A percentile compares a stretch with the other conserved stretches of the same genome.
These are phyloP conservation scores for Pardosa pseudoannulata DNA, from an alignment of 2,888 invertebrate species.

Conservation along the genomic window DNA sequence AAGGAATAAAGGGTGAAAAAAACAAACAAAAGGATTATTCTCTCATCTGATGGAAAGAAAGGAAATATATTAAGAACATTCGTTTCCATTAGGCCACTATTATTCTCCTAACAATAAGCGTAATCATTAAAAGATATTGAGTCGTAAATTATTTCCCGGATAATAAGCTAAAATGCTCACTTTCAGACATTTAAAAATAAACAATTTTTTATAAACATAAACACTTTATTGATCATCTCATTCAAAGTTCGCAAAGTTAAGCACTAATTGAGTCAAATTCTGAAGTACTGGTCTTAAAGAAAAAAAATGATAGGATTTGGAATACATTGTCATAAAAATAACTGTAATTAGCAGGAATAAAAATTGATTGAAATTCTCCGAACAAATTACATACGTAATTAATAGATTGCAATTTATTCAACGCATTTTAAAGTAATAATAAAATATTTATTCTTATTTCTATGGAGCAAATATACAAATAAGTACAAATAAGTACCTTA, in stretches of 20 bases:
- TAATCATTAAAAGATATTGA: constrained; percentile 2
- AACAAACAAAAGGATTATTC: not conserved
- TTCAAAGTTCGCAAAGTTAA: not conserved
- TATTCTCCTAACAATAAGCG: constrained; percentile 1
- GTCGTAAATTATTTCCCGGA: not conserved
- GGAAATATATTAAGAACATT: not conserved
- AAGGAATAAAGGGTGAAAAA: not conserved
- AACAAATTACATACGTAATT: no score
- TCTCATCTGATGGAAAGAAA: not conserved
- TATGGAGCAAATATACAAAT: no score
- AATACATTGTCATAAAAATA: no score
- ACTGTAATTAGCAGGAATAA: no score
- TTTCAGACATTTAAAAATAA: not conserved
- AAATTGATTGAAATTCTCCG: no score
- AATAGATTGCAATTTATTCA: no score
- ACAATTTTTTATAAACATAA: not conserved
- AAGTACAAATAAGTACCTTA: no score
- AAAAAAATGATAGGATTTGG: no score
- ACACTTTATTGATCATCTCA: not conserved
- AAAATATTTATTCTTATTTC: no score
- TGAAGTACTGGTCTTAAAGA: no score
- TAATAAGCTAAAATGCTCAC: not conserved
- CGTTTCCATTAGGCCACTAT: constrained; percentile 2
- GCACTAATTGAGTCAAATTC: not conserved
- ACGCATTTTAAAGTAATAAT: no score